Percentiles rank a stretch among this genome's conserved stretches.
phyloP scores from a whole-genome alignment of 2,797 vertebrate species.

The Danionella dracula region DNA sequence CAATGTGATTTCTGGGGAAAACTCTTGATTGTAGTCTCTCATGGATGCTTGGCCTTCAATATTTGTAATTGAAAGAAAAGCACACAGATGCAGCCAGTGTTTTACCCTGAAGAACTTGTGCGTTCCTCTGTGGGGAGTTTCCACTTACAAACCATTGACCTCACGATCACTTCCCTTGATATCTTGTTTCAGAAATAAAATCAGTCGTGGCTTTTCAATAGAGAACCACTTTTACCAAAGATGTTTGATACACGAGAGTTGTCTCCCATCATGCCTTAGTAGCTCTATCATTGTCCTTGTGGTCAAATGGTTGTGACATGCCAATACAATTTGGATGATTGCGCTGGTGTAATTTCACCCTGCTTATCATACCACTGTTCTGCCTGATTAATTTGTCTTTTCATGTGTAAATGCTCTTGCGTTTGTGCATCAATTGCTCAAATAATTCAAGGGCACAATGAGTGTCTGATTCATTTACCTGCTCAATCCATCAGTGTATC shows the following conservation, averaged over 20 bases:
- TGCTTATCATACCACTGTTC: not conserved
- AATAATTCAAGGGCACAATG: not conserved
- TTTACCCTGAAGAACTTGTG: no score
- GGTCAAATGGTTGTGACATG: not conserved
- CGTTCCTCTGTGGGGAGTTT: no score
- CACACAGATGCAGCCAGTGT: no score
- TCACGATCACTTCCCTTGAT: not conserved
- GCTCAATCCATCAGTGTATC: not conserved
- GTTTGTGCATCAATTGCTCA: slow-evolving; percentile 13
- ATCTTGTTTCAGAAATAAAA: no score
- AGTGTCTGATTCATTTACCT: not conserved
- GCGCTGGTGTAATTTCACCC: not conserved
- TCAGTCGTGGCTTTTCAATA: not conserved
- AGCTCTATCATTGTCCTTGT: not conserved
- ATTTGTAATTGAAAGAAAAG: no score
- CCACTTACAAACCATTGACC: slow-evolving; percentile 21
- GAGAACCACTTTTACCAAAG: not conserved
- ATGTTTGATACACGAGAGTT: not conserved
- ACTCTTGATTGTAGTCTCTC: no score
- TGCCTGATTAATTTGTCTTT: slow-evolving; percentile 1
- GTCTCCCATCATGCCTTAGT: not conserved
- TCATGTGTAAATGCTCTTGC: not conserved
- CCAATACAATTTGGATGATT: not conserved
- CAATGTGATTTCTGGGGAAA: no score
- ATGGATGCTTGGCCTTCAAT: no score